Conservation (phyloP, 2,113 vertebrate genomes). For the Tichodroma muraria region DNA sequence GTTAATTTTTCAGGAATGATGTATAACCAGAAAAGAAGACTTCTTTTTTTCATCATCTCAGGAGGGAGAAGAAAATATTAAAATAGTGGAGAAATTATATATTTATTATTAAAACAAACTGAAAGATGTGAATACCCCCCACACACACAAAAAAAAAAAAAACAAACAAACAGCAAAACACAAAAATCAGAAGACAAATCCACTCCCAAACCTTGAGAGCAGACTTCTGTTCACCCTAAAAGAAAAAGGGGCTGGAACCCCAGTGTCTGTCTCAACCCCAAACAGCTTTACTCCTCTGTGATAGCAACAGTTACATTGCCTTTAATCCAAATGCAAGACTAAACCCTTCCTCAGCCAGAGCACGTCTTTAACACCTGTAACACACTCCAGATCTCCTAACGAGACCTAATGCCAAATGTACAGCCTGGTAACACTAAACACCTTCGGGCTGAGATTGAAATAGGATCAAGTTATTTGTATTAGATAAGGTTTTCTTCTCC, state of each 20-base stretch:
- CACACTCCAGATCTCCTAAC: neutral
- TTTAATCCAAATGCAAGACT: neutral
- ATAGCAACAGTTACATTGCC: neutral
- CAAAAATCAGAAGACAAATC: neutral
- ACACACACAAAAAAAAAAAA: too few species aligned
- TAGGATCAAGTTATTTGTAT: neutral
- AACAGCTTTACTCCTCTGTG: neutral
- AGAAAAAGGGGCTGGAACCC: neutral
- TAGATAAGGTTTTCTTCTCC: neutral
- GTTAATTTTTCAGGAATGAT: neutral
- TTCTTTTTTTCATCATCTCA: neutral
- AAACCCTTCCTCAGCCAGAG: neutral
- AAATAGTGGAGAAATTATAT: neutral
- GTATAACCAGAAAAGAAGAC: neutral
- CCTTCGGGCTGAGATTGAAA: neutral
- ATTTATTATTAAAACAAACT: neutral
- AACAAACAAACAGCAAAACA: neutral
- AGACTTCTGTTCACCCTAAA: neutral
- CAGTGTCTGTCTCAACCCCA: neutral
- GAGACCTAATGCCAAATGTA: neutral
- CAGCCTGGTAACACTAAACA: neutral
- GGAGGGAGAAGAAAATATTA: neutral
- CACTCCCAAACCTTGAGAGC: neutral
- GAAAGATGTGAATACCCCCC: neutral
- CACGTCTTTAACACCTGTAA: neutral